Conservation (phyloP, 2,888 invertebrate genomes). For the Sicus ferrugineus region DNA sequence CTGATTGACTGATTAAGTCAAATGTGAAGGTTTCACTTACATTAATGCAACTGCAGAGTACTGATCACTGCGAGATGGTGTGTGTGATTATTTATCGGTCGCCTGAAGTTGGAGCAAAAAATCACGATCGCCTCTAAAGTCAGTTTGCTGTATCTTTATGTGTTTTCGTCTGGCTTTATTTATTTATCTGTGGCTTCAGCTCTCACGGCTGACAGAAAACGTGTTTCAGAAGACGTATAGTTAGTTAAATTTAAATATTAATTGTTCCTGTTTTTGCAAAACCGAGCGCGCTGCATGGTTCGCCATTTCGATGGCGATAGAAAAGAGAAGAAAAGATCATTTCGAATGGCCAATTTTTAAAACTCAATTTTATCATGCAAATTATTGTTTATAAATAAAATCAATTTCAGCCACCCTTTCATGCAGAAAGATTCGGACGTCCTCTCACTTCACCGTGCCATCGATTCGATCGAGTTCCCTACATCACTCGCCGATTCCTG, state of each 20-base stretch:
- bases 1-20: too few species aligned
- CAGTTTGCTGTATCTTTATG: neutral
- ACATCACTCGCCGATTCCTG: too few species aligned
- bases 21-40: too few species aligned
- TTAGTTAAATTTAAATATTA: slow-evolving; percentile 22
- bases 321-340: too few species aligned
- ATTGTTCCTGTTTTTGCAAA: slow-evolving; percentile 18
- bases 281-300: neutral
- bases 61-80: neutral
- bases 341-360: too few species aligned
- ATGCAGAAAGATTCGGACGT: too few species aligned
- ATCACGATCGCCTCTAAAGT: neutral
- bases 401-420: too few species aligned
- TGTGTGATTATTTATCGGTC: neutral
- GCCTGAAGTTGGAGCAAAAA: neutral
- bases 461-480: too few species aligned
- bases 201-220: neutral
- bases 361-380: too few species aligned
- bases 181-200: slow-evolving; percentile 1
- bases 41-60: too few species aligned
- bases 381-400: too few species aligned
- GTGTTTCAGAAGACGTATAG: slow-evolving; percentile 7
- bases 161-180: neutral
- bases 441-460: too few species aligned
- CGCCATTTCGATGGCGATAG: neutral